phyloP scores from a whole-genome alignment of 2,113 vertebrate species.

The Prunella fulvescens region DNA sequence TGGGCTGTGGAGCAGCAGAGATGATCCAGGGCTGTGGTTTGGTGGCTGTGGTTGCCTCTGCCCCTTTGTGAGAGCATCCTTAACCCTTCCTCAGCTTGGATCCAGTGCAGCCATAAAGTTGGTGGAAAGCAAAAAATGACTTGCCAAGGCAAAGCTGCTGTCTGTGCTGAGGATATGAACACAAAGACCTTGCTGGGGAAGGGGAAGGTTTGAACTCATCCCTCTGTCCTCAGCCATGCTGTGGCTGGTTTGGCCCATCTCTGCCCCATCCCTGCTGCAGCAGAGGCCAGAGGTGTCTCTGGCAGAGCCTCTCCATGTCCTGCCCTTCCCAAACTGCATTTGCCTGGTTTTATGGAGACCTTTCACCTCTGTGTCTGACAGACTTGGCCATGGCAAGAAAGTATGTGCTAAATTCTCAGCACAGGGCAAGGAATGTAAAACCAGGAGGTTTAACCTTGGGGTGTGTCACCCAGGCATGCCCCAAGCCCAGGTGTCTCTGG shows the following conservation, averaged over 20 bases:
- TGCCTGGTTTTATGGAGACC: not conserved
- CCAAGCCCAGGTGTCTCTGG: not conserved
- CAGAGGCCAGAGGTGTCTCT: not conserved
- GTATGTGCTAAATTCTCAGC: not conserved
- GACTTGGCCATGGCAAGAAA: not conserved
- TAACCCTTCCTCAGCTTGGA: not conserved
- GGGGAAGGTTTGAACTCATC: not conserved
- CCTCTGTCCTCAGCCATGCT: not conserved
- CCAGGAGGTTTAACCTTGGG: not conserved
- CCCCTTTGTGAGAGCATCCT: not conserved
- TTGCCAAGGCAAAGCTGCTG: not conserved
- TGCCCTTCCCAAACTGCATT: not conserved
- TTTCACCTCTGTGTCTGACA: not conserved
- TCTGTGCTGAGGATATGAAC: not conserved
- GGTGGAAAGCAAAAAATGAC: not conserved
- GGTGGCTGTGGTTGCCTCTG: not conserved
- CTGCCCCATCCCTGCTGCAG: not conserved
- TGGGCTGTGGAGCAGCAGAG: not conserved
- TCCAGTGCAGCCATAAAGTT: rapidly evolving
- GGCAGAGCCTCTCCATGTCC: not conserved
- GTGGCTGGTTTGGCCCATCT: not conserved
- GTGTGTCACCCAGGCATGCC: not conserved
- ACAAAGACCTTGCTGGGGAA: not conserved
- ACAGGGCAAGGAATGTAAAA: not conserved
- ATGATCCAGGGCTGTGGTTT: not conserved